These are phyloP conservation scores for Mormyrops attenuatus DNA, from an alignment of 2,797 vertebrate genomes.

Conservation along the genomic window DNA sequence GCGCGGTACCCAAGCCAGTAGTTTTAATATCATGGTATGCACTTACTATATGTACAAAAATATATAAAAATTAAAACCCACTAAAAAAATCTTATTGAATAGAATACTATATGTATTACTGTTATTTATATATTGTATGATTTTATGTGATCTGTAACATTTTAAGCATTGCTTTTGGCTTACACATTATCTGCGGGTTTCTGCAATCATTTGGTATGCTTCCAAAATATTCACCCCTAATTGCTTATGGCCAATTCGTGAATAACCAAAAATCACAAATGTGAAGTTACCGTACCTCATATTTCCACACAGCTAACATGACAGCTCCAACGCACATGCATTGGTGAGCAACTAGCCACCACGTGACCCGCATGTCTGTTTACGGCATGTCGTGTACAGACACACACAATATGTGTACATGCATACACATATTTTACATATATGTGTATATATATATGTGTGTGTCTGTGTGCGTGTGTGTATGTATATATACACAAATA, in stretches of 20 bases:
- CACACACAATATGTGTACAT: not conserved
- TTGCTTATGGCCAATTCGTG: not conserved
- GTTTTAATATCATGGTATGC: not conserved
- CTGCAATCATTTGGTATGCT: not conserved
- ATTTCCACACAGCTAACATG: not conserved
- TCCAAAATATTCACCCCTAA: not conserved
- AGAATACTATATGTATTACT: not conserved
- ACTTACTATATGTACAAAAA: not conserved
- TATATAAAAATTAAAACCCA: not conserved
- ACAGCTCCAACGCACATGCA: not conserved
- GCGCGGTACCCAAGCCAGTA: not conserved
- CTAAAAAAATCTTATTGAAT: not conserved
- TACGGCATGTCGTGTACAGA: not conserved
- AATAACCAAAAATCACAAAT: not conserved
- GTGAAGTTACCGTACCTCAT: not conserved
- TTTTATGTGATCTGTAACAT: not conserved
- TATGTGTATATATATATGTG: not conserved
- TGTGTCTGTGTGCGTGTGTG: not conserved
- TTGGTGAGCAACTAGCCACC: not conserved
- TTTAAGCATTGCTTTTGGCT: not conserved
- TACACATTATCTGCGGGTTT: not conserved
- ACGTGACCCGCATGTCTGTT: not conserved
- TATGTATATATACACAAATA: not conserved
- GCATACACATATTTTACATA: not conserved
- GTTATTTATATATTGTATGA: not conserved